These are phyloP conservation scores for Oeneis ivallda DNA, from an alignment of 2,888 invertebrate genomes.

Conservation along the genomic window DNA sequence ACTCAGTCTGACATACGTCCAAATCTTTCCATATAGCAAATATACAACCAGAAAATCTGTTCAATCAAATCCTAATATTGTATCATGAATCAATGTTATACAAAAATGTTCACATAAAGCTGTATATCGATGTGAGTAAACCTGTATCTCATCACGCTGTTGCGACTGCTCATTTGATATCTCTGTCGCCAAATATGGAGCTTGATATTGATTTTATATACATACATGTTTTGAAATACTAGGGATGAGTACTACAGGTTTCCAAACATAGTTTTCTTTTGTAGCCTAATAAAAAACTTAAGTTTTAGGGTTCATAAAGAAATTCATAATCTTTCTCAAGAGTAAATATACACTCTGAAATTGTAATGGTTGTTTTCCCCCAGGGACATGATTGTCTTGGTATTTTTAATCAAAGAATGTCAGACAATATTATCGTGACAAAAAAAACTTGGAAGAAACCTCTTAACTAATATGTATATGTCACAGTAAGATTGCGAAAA, in stretches of 20 bases:
- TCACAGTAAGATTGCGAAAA: too few species aligned
- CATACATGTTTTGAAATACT: background rate
- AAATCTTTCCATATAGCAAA: constrained; percentile 67
- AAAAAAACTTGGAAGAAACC: too few species aligned
- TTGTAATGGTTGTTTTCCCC: too few species aligned
- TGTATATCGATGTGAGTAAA: background rate
- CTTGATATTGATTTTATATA: too few species aligned
- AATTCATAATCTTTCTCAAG: too few species aligned
- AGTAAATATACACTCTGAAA: too few species aligned
- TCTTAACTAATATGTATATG: too few species aligned
- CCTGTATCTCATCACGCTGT: background rate
- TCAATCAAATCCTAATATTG: constrained; percentile 52
- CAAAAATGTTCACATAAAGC: constrained; percentile 21
- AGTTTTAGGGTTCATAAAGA: constrained; percentile 19
- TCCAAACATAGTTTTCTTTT: constrained; percentile 9
- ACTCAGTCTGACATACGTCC: constrained; percentile 73
- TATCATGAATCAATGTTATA: constrained; percentile 39
- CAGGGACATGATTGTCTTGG: too few species aligned
- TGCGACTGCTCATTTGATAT: too few species aligned
- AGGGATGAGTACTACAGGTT: background rate
- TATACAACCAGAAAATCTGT: constrained; percentile 57
- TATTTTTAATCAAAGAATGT: too few species aligned
- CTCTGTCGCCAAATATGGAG: too few species aligned
- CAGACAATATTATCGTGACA: too few species aligned
- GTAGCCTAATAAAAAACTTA: constrained; percentile 25